Evolutionary conservation across 2,113 vertebrate species (phyloP).

Genomic region (Neolamprologus ventralis): DNA sequence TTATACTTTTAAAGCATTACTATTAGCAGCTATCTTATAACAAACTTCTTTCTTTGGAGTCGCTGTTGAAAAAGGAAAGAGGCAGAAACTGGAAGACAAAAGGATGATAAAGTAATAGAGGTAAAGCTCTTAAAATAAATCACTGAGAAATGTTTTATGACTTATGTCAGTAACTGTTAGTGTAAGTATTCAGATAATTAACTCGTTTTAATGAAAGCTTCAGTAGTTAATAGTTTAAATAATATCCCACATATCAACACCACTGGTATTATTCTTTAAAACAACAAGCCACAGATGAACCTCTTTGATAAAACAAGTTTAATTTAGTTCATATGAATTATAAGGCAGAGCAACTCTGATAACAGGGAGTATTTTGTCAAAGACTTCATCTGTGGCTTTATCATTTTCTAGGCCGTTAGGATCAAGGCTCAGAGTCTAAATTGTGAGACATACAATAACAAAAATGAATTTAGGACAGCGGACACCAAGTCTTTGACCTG

Average conservation of each 20-base stretch:
- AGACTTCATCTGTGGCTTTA: constrained; percentile 49
- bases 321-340: neutral
- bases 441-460: constrained; percentile 61
- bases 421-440: constrained; percentile 47
- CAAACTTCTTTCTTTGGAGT: neutral
- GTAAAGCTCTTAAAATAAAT: neutral
- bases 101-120: neutral
- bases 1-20: neutral
- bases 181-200: neutral
- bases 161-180: neutral
- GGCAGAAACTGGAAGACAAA: neutral
- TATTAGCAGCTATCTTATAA: neutral
- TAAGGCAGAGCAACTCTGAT: neutral
- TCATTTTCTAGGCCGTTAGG: constrained; percentile 29
- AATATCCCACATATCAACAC: constrained; percentile 36
- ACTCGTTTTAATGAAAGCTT: neutral
- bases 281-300: constrained; percentile 53
- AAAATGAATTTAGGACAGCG: constrained; percentile 60
- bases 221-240: neutral
- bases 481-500: constrained; percentile 70
- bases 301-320: constrained; percentile 23
- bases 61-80: neutral
- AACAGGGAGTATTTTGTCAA: constrained; percentile 7
- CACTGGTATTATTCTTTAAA: constrained; percentile 61
- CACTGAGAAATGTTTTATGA: neutral